These are phyloP conservation scores for Platycheirus rosarum DNA, from an alignment of 2,888 invertebrate species.

Conservation along the genomic window DNA sequence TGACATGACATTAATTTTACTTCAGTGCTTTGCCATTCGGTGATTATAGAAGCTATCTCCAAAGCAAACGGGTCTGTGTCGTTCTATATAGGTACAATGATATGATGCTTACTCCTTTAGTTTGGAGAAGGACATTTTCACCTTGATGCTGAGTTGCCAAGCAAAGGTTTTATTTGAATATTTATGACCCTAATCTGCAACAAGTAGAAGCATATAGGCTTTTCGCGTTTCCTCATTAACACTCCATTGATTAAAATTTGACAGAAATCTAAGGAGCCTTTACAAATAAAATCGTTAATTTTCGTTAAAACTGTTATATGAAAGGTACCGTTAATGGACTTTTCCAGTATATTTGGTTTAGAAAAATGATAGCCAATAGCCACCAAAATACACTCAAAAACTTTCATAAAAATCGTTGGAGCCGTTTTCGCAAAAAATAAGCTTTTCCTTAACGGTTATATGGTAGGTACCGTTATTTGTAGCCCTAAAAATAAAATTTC, in stretches of 20 bases:
- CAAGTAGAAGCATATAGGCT: slow-evolving; percentile 12
- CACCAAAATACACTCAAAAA: too few relatives aligned
- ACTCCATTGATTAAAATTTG: slow-evolving; percentile 7
- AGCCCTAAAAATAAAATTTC: too few relatives aligned
- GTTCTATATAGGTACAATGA: not conserved
- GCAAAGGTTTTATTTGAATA: slow-evolving; percentile 9
- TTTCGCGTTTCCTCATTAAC: slow-evolving; percentile 13
- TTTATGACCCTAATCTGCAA: slow-evolving; percentile 40
- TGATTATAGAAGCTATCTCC: slow-evolving; percentile 32
- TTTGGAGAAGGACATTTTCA: slow-evolving; percentile 3
- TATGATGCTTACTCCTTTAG: slow-evolving; percentile 1
- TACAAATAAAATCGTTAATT: too few relatives aligned
- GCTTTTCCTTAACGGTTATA: too few relatives aligned
- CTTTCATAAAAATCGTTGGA: too few relatives aligned
- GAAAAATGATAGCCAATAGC: too few relatives aligned
- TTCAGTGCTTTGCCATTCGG: slow-evolving; percentile 37
- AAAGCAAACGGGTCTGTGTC: slow-evolving; percentile 2
- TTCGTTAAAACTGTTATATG: slow-evolving; percentile 49
- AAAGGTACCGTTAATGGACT: too few relatives aligned
- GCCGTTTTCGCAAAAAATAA: too few relatives aligned
- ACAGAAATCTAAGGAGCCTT: too few relatives aligned
- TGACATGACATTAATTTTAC: slow-evolving; percentile 59
- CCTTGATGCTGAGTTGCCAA: not conserved
- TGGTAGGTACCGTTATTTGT: too few relatives aligned
- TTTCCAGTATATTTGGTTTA: too few relatives aligned